These are phyloP conservation scores for Mus spretus DNA, from an alignment of 2,797 vertebrate species.

Conservation along the genomic window DNA sequence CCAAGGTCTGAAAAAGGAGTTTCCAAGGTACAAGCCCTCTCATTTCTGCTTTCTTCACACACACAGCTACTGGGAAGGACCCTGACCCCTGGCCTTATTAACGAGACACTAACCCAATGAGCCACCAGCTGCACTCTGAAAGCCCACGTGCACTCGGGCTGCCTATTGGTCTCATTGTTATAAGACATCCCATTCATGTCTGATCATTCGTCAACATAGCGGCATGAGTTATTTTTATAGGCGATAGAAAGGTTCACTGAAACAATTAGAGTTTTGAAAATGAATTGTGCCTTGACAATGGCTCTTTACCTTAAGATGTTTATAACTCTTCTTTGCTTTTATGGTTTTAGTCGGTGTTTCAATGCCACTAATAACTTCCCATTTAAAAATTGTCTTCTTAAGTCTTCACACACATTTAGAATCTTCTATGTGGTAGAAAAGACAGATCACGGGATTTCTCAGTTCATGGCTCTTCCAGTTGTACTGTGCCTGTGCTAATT, in stretches of 20 bases:
- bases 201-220: background rate
- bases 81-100: slow-evolving; percentile 40
- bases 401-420: background rate
- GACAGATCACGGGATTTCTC: background rate
- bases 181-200: background rate
- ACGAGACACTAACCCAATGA: background rate
- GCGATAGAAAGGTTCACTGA: background rate
- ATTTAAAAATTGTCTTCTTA: background rate
- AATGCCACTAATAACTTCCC: background rate
- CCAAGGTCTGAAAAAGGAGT: background rate
- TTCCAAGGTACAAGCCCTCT: background rate
- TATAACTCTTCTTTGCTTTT: background rate
- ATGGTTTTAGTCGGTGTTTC: background rate
- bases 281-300: background rate
- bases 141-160: background rate
- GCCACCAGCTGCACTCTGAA: background rate
- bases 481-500: rapidly evolving
- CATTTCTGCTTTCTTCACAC: background rate
- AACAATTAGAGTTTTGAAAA: background rate
- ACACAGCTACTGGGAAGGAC: background rate
- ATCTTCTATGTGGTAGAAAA: background rate
- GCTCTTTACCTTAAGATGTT: background rate
- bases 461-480: background rate
- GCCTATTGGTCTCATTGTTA: too few relatives aligned
- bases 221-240: background rate